Evolutionary conservation across 2,888 invertebrate species (phyloP), one percentile per base, ranked within the genome.

Genomic region (Coecobrya sp.): DNA sequence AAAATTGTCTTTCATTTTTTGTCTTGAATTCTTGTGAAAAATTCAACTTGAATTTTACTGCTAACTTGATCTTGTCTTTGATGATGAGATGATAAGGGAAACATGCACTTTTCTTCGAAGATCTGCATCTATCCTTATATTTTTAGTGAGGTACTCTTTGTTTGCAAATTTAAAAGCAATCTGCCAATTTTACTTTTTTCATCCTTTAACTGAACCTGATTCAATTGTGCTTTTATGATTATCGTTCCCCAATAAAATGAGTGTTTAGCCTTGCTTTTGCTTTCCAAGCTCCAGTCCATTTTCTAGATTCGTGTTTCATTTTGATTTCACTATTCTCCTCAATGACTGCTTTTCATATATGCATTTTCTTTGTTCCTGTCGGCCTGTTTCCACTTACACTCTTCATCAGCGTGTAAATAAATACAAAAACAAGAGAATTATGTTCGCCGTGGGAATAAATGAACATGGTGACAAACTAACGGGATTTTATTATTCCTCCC

Each of bases 11-110:
- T 68, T 73, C 45, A n/a, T 42, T 70, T 70, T 42, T 36, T 42
- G 42, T 4, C 22, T 1, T 4, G 22, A 73, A 65, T 27, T 65
- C 65, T 36, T 42, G 3, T 0, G 22, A 76, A 76, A 76, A 45
- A 13, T 76, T 22, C 49, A 27, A 13, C n/a, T 22, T 49, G n/a
- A 76, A 42, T 76, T 76, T 76, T 49, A 76, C 13, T 45, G 42
- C 16, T 76, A 45, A 76, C 76, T 76, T 76, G 76, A 76, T 76
- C 76, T 76, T 76, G 19, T 68, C 49, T 68, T 27, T 25, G 13
- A 4, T 68, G 68, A 59, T 59, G 30, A 36, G 68, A 25, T 13
- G 30, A 30, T n/a, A 36, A 36, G 36, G 36, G 16, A 68, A 27
- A 25, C 30, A 36, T 25, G 27, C 25, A 65, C 5, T 59, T 59